Percentiles rank a stretch among this genome's conserved stretches.
phyloP scores from a whole-genome alignment of 2,797 vertebrate species.

The Rhabdophis nuchalis region DNA sequence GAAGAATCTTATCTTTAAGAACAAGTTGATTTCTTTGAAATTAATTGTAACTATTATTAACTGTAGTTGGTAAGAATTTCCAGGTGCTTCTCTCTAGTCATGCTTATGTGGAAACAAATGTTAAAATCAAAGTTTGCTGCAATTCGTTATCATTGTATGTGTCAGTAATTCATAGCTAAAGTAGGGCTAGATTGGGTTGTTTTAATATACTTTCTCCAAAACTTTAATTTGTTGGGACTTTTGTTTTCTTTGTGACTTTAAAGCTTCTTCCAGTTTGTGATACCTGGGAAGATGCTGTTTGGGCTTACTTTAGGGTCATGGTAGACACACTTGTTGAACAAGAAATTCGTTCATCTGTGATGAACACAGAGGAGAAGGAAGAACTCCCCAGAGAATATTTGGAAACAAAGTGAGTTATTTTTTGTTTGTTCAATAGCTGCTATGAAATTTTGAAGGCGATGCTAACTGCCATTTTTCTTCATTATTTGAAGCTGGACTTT shows the following conservation, averaged over 20 bases:
- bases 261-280: slow-evolving; percentile 92
- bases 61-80: background rate
- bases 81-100: background rate
- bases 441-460: background rate
- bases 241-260: background rate
- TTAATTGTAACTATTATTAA: background rate
- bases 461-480: slow-evolving; percentile 24
- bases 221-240: background rate
- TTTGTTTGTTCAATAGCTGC: fast-evolving
- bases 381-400: slow-evolving; percentile 87
- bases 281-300: slow-evolving; percentile 95
- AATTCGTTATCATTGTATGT: background rate
- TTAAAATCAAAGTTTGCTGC: background rate
- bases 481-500: slow-evolving; percentile 84
- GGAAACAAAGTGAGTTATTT: slow-evolving; percentile 83
- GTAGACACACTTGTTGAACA: slow-evolving; percentile 94
- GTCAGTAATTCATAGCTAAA: background rate
- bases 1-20: too few relatives aligned
- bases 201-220: background rate
- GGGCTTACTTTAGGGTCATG: slow-evolving; percentile 94
- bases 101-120: background rate
- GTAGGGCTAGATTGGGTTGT: background rate
- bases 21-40: background rate
- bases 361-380: slow-evolving; percentile 82
- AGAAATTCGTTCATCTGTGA: slow-evolving; percentile 85